These are phyloP conservation scores for Patella vulgata DNA, from an alignment of 1,140 invertebrate species.

Conservation along the genomic window DNA sequence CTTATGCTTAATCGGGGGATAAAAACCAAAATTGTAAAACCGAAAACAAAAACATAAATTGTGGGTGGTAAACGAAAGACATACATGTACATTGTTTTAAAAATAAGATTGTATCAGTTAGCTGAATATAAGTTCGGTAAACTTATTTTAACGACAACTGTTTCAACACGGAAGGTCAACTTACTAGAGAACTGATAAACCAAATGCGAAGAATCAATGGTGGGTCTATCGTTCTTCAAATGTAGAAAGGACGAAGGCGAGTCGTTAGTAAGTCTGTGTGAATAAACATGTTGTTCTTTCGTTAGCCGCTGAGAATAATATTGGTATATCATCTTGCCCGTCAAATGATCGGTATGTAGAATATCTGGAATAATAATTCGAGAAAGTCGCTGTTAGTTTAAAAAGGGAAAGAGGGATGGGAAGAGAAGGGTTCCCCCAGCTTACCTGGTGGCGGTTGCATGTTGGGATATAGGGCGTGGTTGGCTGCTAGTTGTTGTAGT, in stretches of 20 bases:
- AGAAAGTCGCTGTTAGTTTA: not conserved
- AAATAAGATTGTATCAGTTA: no score
- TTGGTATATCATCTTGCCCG: slow-evolving; percentile 61
- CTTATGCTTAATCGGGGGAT: no score
- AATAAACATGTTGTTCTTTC: slow-evolving; percentile 58
- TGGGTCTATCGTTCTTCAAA: slow-evolving; percentile 45
- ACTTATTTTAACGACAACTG: no score
- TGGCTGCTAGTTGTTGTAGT: slow-evolving; percentile 41
- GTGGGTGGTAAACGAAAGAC: no score
- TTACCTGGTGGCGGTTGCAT: slow-evolving; percentile 71
- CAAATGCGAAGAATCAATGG: slow-evolving; percentile 58
- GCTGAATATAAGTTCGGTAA: no score
- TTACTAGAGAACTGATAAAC: slow-evolving; percentile 65
- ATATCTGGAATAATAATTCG: slow-evolving; percentile 50
- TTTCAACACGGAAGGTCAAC: no score
- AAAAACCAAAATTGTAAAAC: no score
- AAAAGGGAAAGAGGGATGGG: slow-evolving; percentile 57
- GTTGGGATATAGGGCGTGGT: slow-evolving; percentile 27
- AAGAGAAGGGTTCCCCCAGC: slow-evolving; percentile 68
- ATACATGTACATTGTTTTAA: no score
- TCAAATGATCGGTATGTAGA: slow-evolving; percentile 55
- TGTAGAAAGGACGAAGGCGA: slow-evolving; percentile 55
- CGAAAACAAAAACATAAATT: no score
- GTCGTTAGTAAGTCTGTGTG: slow-evolving; percentile 60
- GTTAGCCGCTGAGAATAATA: slow-evolving; percentile 61